phyloP scores from a whole-genome alignment of 1,140 invertebrate genomes.

The Oedothorax gibbosus region DNA sequence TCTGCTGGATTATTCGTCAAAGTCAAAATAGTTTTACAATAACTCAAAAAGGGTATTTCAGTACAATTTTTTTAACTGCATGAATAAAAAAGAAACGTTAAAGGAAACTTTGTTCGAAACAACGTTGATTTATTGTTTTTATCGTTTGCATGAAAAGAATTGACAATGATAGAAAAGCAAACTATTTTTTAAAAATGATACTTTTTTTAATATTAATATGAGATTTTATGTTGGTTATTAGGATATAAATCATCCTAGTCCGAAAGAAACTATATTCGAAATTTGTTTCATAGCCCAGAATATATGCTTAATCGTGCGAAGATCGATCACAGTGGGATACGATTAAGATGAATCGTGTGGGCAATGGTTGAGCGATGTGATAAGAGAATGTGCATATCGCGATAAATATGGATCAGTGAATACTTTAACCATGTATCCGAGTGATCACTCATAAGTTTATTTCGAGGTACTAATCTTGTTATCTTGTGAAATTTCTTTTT shows the following conservation, averaged over 20 bases:
- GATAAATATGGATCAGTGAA: no score
- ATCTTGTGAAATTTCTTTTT: no score
- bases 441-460: no score
- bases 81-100: no score
- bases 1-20: slow-evolving; percentile 1
- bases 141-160: no score
- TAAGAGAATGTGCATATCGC: slow-evolving; percentile 23
- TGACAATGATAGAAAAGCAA: not conserved
- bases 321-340: slow-evolving; percentile 51
- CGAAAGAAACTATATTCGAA: not conserved
- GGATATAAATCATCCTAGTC: slow-evolving; percentile 52
- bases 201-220: slow-evolving; percentile 20
- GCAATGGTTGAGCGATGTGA: slow-evolving; percentile 30
- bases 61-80: no score
- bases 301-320: slow-evolving; percentile 46
- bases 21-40: not conserved
- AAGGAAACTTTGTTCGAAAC: no score
- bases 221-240: slow-evolving; percentile 39
- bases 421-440: no score
- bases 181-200: slow-evolving; percentile 28
- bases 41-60: slow-evolving; percentile 4
- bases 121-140: not conserved
- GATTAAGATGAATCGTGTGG: slow-evolving; percentile 54
- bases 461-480: no score
- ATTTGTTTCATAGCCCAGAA: not conserved